These are phyloP conservation scores for Caenorhabditis briggsae DNA, from an alignment of 1,140 invertebrate species.

Conservation along the genomic window DNA sequence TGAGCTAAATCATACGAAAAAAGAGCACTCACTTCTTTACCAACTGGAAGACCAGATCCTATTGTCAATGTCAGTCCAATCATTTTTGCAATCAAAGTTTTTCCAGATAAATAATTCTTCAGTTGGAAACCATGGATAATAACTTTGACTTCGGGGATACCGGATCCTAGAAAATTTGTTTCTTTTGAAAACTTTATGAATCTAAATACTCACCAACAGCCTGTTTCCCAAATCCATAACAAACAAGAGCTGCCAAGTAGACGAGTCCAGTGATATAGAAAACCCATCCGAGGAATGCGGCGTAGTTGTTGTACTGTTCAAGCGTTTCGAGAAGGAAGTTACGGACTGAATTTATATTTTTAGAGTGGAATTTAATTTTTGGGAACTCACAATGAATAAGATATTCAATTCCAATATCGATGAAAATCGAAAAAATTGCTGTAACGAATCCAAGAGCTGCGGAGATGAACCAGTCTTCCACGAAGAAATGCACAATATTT, in stretches of 20 bases:
- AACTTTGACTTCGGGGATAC: constrained; percentile 99
- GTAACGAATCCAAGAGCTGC: constrained; percentile 65
- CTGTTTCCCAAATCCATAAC: constrained; percentile 61
- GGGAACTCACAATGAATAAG: constrained; percentile 65
- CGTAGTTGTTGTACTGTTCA: constrained; percentile 50
- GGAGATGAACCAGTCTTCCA: constrained; percentile 68
- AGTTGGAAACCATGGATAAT: constrained; percentile 93
- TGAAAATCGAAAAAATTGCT: constrained; percentile 65
- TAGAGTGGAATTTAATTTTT: background rate
- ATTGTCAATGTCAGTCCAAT: constrained; percentile 93
- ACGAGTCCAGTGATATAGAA: constrained; percentile 63
- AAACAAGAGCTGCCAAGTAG: constrained; percentile 55
- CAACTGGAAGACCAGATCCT: constrained; percentile 92
- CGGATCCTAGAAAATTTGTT: constrained; percentile 84
- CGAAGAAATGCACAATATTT: constrained; percentile 68
- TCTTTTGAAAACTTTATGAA: background rate
- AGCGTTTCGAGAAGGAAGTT: constrained; percentile 52
- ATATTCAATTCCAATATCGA: constrained; percentile 68
- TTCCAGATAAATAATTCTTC: constrained; percentile 95
- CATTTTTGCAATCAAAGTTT: constrained; percentile 92
- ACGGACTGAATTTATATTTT: constrained; percentile 52
- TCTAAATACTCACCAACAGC: constrained; percentile 60
- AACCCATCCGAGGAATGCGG: constrained; percentile 60
- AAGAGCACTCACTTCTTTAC: constrained; percentile 85
- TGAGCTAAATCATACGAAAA: no score